These are phyloP conservation scores for Chiloscyllium punctatum DNA, from an alignment of 2,797 vertebrate species.

Conservation along the genomic window DNA sequence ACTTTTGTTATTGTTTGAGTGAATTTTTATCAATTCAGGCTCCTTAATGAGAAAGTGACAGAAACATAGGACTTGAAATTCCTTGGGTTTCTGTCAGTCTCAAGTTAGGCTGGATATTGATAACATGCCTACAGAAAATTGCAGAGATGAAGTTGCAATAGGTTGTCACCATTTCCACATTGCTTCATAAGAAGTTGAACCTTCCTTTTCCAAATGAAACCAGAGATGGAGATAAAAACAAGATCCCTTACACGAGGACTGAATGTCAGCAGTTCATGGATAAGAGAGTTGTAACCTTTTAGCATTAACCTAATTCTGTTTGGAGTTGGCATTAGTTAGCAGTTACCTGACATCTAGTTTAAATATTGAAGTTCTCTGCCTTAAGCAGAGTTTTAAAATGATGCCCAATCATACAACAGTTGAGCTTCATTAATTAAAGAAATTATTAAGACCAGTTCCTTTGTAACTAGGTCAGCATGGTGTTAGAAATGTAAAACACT, in stretches of 20 bases:
- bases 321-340: no score
- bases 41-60: background rate
- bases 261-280: no score
- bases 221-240: background rate
- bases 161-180: background rate
- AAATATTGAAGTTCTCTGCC: no score
- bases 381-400: no score
- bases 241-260: background rate
- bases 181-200: background rate
- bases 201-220: background rate
- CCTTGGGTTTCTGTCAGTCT: background rate
- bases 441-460: no score
- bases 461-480: no score
- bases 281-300: no score
- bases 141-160: background rate
- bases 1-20: background rate
- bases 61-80: background rate
- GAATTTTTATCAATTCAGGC: background rate
- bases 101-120: background rate
- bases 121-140: background rate
- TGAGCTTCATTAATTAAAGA: no score
- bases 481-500: no score
- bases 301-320: no score
- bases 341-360: no score
- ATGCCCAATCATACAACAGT: no score